A percentile compares a stretch with the other conserved stretches of the same genome.
Conservation (phyloP, 2,888 invertebrate species). For the Drosophila falleni region DNA sequence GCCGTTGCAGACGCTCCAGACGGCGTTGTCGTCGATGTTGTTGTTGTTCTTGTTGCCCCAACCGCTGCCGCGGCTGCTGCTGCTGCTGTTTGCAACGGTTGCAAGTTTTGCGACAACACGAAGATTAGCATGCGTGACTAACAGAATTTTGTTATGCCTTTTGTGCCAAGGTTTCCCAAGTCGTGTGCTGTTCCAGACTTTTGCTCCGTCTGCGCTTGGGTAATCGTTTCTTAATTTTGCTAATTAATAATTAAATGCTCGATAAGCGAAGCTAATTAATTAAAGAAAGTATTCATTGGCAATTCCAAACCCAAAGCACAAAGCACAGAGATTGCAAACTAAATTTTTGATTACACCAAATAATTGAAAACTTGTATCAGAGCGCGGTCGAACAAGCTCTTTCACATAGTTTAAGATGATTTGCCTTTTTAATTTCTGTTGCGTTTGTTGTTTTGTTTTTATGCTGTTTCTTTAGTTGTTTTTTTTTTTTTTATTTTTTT, state of each 20-base stretch:
- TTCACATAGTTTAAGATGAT: conserved; percentile 44
- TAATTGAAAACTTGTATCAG: conserved; percentile 26
- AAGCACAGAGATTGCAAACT: conserved; percentile 1
- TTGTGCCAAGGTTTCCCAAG: conserved; percentile 31
- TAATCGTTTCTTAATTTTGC: conserved; percentile 84
- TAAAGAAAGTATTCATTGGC: conserved; percentile 35
- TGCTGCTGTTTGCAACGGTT: conserved; percentile 63
- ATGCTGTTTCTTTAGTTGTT: conserved; percentile 29
- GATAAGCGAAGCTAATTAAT: conserved; percentile 83
- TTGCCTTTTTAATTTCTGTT: conserved; percentile 56
- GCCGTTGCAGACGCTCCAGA: conserved; percentile 50
- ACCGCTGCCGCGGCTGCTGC: conserved; percentile 42
- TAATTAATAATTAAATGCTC: conserved; percentile 84
- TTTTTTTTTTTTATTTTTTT: conserved; percentile 13
- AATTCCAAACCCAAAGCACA: background rate
- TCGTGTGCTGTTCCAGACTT: conserved; percentile 56
- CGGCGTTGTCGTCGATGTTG: conserved; percentile 35
- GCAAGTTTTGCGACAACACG: conserved; percentile 80
- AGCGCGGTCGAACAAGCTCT: conserved; percentile 22
- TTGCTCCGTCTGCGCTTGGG: conserved; percentile 51
- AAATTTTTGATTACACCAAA: conserved; percentile 13
- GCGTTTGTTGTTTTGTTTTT: conserved; percentile 18
- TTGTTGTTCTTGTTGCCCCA: conserved; percentile 40
- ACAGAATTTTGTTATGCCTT: conserved; percentile 77
- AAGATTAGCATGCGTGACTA: conserved; percentile 83